phyloP scores from a whole-genome alignment of 2,797 vertebrate genomes.

The Brachyalestes nurse region DNA sequence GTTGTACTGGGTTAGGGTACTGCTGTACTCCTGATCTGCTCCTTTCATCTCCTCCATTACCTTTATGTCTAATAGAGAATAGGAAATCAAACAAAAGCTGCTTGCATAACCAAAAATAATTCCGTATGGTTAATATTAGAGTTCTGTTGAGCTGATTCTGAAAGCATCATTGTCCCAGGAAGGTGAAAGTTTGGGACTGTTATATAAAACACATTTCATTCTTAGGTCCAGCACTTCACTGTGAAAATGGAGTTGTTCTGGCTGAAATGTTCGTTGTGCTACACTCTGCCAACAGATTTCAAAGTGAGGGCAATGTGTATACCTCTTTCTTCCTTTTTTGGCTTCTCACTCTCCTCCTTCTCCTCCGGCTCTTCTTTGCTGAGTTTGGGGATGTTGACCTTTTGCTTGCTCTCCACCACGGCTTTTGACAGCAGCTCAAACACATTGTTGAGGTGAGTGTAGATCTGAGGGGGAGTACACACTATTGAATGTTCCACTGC shows the following conservation, averaged over 20 bases:
- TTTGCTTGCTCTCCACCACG: slow-evolving; percentile 80
- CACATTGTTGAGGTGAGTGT: slow-evolving; percentile 79
- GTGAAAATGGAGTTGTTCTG: not conserved
- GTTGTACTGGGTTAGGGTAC: slow-evolving; percentile 73
- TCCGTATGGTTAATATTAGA: not conserved
- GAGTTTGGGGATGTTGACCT: slow-evolving; percentile 77
- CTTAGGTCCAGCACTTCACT: not conserved
- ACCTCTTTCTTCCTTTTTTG: slow-evolving; percentile 74
- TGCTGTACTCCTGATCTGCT: slow-evolving; percentile 74
- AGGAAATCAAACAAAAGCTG: slow-evolving; percentile 3
- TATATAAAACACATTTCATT: not conserved
- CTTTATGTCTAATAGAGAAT: slow-evolving; percentile 64
- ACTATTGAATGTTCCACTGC: slow-evolving; percentile 10
- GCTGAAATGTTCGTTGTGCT: slow-evolving; percentile 27
- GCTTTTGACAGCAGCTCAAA: slow-evolving; percentile 79
- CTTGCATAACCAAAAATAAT: slow-evolving; percentile 1
- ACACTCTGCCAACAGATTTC: not conserved
- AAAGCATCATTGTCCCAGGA: not conserved
- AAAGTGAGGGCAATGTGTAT: slow-evolving; percentile 10
- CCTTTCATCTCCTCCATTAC: slow-evolving; percentile 73
- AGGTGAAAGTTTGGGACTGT: not conserved
- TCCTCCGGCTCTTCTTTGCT: slow-evolving; percentile 73
- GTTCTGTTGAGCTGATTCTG: not conserved
- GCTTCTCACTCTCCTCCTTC: slow-evolving; percentile 74
- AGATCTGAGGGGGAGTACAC: slow-evolving; percentile 68